phyloP scores from a whole-genome alignment of 2,797 vertebrate species.

The Pteropus rufus region DNA sequence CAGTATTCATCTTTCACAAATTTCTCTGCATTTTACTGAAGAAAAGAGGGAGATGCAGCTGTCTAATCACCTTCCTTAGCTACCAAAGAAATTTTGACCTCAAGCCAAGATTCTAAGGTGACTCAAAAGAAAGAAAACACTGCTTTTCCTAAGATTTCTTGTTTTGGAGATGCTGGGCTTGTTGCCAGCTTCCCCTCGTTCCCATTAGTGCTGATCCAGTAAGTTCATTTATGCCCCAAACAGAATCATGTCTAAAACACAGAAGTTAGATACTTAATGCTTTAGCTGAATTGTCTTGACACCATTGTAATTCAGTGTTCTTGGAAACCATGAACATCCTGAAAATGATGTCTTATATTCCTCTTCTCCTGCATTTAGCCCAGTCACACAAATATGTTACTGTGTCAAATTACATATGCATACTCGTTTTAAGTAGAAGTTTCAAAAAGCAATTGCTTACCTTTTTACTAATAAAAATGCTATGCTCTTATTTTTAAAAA shows the following conservation, averaged over 20 bases:
- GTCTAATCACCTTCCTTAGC: not conserved
- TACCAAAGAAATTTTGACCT: not conserved
- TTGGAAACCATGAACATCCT: not conserved
- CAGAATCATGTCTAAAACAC: not conserved
- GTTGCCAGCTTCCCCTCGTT: not conserved
- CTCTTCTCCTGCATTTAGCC: not conserved
- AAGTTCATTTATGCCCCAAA: not conserved
- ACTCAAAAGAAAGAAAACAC: slow-evolving; percentile 4
- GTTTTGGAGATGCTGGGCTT: not conserved
- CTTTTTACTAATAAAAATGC: not conserved
- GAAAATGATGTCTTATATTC: not conserved
- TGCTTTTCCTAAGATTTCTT: slow-evolving; percentile 30
- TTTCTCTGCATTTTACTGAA: not conserved
- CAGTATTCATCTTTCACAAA: not conserved
- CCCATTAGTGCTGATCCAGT: not conserved
- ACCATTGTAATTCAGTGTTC: slow-evolving; percentile 15
- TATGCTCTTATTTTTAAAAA: slow-evolving; percentile 13
- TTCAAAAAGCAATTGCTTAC: not conserved
- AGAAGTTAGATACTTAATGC: not conserved
- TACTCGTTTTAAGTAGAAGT: not conserved
- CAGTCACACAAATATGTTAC: not conserved
- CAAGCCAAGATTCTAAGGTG: slow-evolving; percentile 31
- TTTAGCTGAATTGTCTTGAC: slow-evolving; percentile 11
- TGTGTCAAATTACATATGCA: too few species aligned
- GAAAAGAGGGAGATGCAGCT: not conserved